phyloP scores from a whole-genome alignment of 2,797 vertebrate species.

The Poecilia gillii region DNA sequence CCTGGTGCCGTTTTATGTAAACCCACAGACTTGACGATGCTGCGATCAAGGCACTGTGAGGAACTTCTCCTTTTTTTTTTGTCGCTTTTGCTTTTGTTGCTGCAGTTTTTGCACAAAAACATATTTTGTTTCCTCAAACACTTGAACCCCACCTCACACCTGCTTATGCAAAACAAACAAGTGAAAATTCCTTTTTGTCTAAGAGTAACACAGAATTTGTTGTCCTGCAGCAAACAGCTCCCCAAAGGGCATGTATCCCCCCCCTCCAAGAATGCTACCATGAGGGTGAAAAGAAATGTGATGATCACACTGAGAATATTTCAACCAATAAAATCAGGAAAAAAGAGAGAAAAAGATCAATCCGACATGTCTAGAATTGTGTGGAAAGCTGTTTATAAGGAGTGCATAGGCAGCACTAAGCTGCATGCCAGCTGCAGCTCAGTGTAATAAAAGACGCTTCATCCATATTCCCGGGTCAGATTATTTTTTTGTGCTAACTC shows the following conservation, averaged over 20 bases:
- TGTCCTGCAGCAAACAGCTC: constrained; percentile 23
- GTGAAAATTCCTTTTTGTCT: neutral
- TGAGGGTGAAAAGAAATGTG: constrained; percentile 31
- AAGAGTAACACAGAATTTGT: constrained; percentile 7
- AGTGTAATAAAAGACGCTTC: constrained; percentile 54
- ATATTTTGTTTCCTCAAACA: neutral
- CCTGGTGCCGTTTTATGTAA: neutral
- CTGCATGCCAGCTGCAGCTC: constrained; percentile 44
- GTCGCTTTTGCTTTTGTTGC: neutral
- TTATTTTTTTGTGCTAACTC: constrained; percentile 57
- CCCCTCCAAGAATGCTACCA: constrained; percentile 37
- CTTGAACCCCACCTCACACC: neutral
- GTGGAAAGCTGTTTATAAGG: constrained; percentile 32
- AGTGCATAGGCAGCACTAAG: constrained; percentile 29
- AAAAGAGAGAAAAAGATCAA: constrained; percentile 12
- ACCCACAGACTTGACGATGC: neutral
- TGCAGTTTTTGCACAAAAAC: neutral
- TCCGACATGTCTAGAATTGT: constrained; percentile 36
- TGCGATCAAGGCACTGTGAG: neutral
- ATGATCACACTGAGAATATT: constrained; percentile 25
- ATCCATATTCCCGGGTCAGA: constrained; percentile 56
- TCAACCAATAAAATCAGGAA: constrained; percentile 48
- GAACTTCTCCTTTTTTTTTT: neutral
- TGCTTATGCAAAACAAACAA: neutral
- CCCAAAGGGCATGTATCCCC: constrained; percentile 20